These are phyloP conservation scores for Rhaphigaster nebulosa DNA, from an alignment of 2,888 invertebrate genomes.

Conservation along the genomic window DNA sequence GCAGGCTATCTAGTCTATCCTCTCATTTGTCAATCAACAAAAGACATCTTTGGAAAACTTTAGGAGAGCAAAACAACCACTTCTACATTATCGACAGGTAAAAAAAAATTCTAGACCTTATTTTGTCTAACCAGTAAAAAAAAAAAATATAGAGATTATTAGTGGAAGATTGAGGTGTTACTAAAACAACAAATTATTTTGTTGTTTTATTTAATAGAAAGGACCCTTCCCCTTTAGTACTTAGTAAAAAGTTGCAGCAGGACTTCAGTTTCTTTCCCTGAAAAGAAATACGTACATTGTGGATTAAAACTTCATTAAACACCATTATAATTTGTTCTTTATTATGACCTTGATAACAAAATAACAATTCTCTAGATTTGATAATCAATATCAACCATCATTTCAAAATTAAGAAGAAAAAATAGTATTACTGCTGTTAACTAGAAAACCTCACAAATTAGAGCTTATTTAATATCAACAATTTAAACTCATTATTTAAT, in stretches of 20 bases:
- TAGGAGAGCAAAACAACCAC: slow-evolving; percentile 60
- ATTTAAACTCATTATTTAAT: too few relatives aligned
- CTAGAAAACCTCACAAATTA: too few relatives aligned
- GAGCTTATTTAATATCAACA: too few relatives aligned
- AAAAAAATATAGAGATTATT: neutral
- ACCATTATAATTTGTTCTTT: too few relatives aligned
- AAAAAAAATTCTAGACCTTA: neutral
- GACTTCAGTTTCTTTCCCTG: too few relatives aligned
- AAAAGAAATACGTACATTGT: too few relatives aligned
- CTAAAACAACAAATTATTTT: neutral
- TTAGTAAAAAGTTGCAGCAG: neutral
- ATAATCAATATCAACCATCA: too few relatives aligned
- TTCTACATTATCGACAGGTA: slow-evolving; percentile 62
- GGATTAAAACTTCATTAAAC: too few relatives aligned
- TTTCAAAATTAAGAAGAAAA: too few relatives aligned
- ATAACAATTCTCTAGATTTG: too few relatives aligned
- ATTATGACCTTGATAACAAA: too few relatives aligned
- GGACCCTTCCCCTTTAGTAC: neutral
- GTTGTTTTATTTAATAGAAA: neutral
- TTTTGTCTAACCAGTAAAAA: neutral
- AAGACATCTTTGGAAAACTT: slow-evolving; percentile 55
- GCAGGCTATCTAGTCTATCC: slow-evolving; percentile 48
- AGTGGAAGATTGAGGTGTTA: neutral
- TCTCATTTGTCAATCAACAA: slow-evolving; percentile 54
- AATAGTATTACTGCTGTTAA: too few relatives aligned